phyloP scores from a whole-genome alignment of 2,888 invertebrate genomes.

The Rotaria sp. region DNA sequence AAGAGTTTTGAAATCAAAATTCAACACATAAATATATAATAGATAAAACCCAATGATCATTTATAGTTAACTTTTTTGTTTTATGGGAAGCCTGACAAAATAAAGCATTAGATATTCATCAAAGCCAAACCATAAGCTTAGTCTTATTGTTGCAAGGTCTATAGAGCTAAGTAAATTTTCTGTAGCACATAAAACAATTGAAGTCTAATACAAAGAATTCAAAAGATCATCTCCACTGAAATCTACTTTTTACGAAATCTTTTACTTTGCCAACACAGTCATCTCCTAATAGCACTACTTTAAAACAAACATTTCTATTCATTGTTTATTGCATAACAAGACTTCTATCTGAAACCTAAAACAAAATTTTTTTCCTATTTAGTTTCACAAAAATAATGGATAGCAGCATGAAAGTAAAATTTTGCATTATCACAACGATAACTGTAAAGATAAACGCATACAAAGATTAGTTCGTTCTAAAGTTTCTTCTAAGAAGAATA shows the following conservation, averaged over 20 bases:
- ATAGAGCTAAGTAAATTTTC: conserved; percentile 89
- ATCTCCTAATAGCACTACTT: conserved; percentile 91
- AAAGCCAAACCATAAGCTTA: background rate
- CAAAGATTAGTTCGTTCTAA: no score
- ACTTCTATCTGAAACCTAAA: no score
- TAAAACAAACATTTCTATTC: conserved; percentile 61
- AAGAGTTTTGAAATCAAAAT: conserved; percentile 64
- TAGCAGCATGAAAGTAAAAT: no score
- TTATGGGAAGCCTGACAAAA: conserved; percentile 75
- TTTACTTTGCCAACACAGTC: conserved; percentile 85
- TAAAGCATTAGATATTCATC: conserved; percentile 61
- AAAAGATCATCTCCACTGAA: background rate
- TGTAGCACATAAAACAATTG: conserved; percentile 82
- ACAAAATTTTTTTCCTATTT: no score
- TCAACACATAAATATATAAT: conserved; percentile 72
- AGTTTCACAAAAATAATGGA: no score
- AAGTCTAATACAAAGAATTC: conserved; percentile 79
- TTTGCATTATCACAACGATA: no score
- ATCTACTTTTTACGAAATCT: conserved; percentile 4
- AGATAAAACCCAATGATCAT: conserved; percentile 77
- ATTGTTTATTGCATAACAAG: background rate
- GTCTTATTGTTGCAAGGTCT: conserved; percentile 80
- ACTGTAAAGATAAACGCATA: no score
- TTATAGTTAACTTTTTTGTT: conserved; percentile 81
- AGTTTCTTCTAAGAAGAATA: no score